Percentiles rank a stretch among this genome's conserved stretches.
Evolutionary conservation across 2,888 invertebrate species (phyloP).

Genomic region (Habrosyne pyritoides): DNA sequence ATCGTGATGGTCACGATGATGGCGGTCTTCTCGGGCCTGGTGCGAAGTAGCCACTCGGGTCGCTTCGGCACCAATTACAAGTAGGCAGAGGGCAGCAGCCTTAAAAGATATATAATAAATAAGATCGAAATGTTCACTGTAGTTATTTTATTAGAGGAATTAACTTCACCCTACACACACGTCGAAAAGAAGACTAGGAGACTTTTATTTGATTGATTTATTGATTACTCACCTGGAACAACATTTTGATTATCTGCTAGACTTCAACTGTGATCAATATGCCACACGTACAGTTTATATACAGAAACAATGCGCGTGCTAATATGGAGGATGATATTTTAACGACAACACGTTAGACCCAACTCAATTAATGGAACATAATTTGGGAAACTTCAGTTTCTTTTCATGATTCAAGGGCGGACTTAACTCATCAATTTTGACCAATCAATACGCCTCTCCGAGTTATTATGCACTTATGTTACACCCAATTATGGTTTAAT

Average conservation of each 20-base stretch:
- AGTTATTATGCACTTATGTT: constrained; percentile 17
- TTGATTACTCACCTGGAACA: constrained; percentile 53
- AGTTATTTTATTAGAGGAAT: too few relatives aligned
- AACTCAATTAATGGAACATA: constrained; percentile 35
- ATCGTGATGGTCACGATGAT: constrained; percentile 19
- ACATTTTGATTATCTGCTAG: constrained; percentile 56
- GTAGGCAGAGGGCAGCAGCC: constrained; percentile 48
- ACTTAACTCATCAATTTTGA: constrained; percentile 40
- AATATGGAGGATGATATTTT: constrained; percentile 38
- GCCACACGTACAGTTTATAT: constrained; percentile 45
- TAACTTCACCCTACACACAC: too few relatives aligned
- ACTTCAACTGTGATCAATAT: constrained; percentile 48
- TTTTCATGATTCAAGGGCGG: constrained; percentile 46
- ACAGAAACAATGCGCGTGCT: constrained; percentile 24
- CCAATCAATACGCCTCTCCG: constrained; percentile 29
- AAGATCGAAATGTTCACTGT: too few relatives aligned
- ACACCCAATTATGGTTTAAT: not conserved
- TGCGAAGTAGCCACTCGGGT: constrained; percentile 55
- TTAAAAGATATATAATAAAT: too few relatives aligned
- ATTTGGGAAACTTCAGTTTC: constrained; percentile 53
- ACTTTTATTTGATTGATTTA: not conserved
- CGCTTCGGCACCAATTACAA: constrained; percentile 47
- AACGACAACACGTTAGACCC: constrained; percentile 41
- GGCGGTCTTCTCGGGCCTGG: constrained; percentile 44
- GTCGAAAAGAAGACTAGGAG: too few relatives aligned